These are phyloP conservation scores for Pelochelys cantorii DNA, from an alignment of 2,797 vertebrate genomes.

Conservation along the genomic window DNA sequence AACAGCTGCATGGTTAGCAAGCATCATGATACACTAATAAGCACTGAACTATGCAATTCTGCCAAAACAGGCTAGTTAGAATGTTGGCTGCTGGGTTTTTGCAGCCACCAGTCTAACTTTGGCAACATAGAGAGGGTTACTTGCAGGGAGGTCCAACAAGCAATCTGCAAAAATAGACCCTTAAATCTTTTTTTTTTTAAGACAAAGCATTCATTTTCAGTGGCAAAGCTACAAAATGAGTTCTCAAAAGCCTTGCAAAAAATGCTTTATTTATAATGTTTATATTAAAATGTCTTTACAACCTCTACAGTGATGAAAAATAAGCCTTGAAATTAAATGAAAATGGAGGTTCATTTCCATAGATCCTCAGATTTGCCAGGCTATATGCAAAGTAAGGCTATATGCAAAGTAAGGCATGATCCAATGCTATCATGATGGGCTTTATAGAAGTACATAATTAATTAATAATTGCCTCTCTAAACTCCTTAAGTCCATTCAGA, in stretches of 20 bases:
- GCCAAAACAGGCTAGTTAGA: slow-evolving; percentile 74
- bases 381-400: slow-evolving; percentile 34
- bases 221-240: slow-evolving; percentile 28
- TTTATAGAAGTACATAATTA: background rate
- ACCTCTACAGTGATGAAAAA: background rate
- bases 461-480: background rate
- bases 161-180: background rate
- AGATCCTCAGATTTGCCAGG: slow-evolving; percentile 14
- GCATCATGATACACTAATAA: slow-evolving; percentile 59
- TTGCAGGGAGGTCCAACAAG: slow-evolving; percentile 58
- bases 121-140: slow-evolving; percentile 58
- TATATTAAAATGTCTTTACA: slow-evolving; percentile 33
- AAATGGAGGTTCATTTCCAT: slow-evolving; percentile 5
- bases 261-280: slow-evolving; percentile 44
- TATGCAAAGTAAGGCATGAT: slow-evolving; percentile 48
- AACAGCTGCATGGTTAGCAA: slow-evolving; percentile 62
- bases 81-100: slow-evolving; percentile 61
- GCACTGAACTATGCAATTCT: slow-evolving; percentile 62
- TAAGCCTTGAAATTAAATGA: background rate
- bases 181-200: background rate
- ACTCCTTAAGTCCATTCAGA: background rate
- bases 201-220: slow-evolving; percentile 30
- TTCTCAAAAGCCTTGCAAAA: slow-evolving; percentile 45
- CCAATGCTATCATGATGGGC: slow-evolving; percentile 37
- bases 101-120: slow-evolving; percentile 62